Conservation (phyloP, 2,888 invertebrate genomes). For the Ischnus inquisitorius region DNA sequence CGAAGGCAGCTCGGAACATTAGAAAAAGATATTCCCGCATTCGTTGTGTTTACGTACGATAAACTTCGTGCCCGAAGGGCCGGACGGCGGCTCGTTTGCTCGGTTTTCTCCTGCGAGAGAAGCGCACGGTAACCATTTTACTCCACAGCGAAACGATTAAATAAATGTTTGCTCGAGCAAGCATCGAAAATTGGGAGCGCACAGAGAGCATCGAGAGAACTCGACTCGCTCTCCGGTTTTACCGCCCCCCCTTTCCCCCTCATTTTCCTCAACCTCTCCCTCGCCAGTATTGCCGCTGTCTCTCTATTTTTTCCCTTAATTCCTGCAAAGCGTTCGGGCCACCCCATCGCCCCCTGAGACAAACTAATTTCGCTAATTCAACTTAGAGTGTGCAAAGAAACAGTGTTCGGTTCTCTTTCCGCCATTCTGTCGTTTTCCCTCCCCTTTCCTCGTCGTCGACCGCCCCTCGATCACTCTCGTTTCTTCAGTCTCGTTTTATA, state of each 20-base stretch:
- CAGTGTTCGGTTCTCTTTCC: not conserved
- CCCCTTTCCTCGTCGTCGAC: conserved; percentile 13
- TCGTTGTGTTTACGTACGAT: conserved; percentile 53
- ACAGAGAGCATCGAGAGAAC: conserved; percentile 11
- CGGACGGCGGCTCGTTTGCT: conserved; percentile 23
- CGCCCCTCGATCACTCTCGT: conserved; percentile 50
- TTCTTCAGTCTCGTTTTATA: conserved; percentile 48
- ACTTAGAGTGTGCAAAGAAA: conserved; percentile 60
- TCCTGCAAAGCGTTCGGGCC: conserved; percentile 48
- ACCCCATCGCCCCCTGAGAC: conserved; percentile 61
- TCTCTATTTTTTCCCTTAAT: conserved; percentile 45
- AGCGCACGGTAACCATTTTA: conserved; percentile 52
- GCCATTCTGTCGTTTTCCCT: conserved; percentile 49
- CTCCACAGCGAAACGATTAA: conserved; percentile 39
- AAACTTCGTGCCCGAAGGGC: conserved; percentile 52
- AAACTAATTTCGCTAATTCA: conserved; percentile 80
- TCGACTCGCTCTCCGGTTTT: conserved; percentile 23
- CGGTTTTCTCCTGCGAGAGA: conserved; percentile 15
- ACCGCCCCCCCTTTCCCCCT: conserved; percentile 18
- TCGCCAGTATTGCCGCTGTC: conserved; percentile 18
- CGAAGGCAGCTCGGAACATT: not conserved
- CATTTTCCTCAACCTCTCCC: conserved; percentile 49
- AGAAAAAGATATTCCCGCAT: not conserved
- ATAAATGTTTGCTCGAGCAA: conserved; percentile 65
- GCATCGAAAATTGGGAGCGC: conserved; percentile 30